Conservation (phyloP, 2,113 vertebrate genomes). For the Aspiorhynchus laticeps region DNA sequence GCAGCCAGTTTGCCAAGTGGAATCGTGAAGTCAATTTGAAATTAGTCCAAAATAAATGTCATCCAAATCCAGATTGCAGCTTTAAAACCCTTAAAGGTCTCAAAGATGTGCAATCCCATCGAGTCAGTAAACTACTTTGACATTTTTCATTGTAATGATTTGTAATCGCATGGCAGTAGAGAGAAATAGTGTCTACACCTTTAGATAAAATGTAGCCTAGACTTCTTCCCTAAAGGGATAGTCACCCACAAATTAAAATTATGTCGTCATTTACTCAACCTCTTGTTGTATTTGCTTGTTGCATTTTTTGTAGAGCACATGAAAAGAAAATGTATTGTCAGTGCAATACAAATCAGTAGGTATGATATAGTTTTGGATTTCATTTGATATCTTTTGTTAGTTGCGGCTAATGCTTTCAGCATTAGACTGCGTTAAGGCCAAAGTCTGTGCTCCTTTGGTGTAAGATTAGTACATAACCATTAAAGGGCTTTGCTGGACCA, state of each 20-base stretch:
- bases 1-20: background rate
- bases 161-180: conserved; percentile 4
- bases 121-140: conserved; percentile 24
- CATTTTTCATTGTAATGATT: conserved; percentile 30
- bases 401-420: conserved; percentile 24
- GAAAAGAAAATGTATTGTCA: background rate
- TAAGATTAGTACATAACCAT: conserved; percentile 36
- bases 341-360: background rate
- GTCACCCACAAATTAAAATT: background rate
- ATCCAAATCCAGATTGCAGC: conserved; percentile 10
- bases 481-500: conserved; percentile 25
- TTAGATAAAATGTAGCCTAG: background rate
- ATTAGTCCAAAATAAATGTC: conserved; percentile 27
- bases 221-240: background rate
- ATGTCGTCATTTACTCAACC: background rate
- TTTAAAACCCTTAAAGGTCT: conserved; percentile 30
- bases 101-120: background rate
- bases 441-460: conserved; percentile 10
- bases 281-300: background rate
- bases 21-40: conserved; percentile 21
- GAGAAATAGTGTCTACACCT: background rate
- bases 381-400: background rate
- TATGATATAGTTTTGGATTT: background rate
- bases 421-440: conserved; percentile 21
- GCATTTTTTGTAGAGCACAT: background rate